phyloP scores from a whole-genome alignment of 1,140 invertebrate species.

The Drosophila watanabei region DNA sequence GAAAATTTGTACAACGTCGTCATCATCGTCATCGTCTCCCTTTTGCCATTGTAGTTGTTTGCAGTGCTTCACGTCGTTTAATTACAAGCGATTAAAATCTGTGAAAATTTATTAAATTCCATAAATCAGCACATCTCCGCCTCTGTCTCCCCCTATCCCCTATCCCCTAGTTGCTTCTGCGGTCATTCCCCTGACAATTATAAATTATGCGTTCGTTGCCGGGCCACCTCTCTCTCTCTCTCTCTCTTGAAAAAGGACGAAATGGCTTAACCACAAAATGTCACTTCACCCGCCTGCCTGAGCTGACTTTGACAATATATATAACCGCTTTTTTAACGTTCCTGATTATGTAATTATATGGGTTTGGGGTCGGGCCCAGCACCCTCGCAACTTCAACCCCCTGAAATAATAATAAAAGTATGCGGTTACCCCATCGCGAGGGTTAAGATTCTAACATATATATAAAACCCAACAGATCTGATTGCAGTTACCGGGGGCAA shows the following conservation, averaged over 20 bases:
- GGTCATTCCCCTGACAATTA: constrained; percentile 79
- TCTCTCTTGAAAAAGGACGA: constrained; percentile 52
- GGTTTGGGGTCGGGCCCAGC: constrained; percentile 12
- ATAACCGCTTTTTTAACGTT: constrained; percentile 39
- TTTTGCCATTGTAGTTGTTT: constrained; percentile 6
- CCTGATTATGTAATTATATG: constrained; percentile 44
- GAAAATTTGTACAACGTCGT: constrained; percentile 51
- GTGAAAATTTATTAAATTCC: constrained; percentile 82
- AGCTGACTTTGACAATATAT: constrained; percentile 25
- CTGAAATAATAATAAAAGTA: not conserved
- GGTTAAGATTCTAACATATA: constrained; percentile 3
- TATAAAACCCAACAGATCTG: not conserved
- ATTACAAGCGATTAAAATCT: constrained; percentile 84
- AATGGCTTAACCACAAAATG: constrained; percentile 78
- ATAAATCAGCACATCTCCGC: constrained; percentile 70
- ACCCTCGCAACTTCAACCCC: constrained; percentile 35
- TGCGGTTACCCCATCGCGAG: constrained; percentile 14
- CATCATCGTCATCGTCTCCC: constrained; percentile 10
- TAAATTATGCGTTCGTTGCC: constrained; percentile 77
- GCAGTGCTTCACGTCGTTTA: constrained; percentile 36
- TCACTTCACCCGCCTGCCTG: constrained; percentile 52
- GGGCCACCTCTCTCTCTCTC: constrained; percentile 13
- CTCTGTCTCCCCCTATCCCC: too few species aligned
- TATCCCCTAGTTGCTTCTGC: constrained; percentile 4
- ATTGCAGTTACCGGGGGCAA: constrained; percentile 40